These are phyloP conservation scores for Scaptomyza polygonia DNA, from an alignment of 2,888 invertebrate genomes.

Conservation along the genomic window DNA sequence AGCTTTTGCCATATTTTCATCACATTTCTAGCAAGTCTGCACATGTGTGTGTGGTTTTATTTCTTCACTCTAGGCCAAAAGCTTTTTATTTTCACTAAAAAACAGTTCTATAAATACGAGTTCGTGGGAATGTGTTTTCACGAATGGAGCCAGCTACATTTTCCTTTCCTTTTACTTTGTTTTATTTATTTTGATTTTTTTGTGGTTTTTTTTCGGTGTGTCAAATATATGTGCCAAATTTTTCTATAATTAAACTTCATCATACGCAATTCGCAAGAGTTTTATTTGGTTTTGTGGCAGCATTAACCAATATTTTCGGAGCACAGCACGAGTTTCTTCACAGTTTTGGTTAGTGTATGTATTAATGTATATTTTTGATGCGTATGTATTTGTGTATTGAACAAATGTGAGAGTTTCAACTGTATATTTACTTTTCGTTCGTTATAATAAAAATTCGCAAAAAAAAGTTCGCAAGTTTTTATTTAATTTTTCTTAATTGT, in stretches of 20 bases:
- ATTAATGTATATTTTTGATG: conserved; percentile 12
- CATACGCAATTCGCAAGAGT: conserved; percentile 46
- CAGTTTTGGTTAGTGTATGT: conserved; percentile 5
- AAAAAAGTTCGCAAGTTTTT: conserved; percentile 25
- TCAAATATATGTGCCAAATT: conserved; percentile 69
- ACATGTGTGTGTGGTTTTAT: conserved; percentile 8
- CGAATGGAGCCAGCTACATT: conserved; percentile 64
- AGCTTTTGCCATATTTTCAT: conserved; percentile 11
- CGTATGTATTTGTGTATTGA: conserved; percentile 14
- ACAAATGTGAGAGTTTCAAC: conserved; percentile 4
- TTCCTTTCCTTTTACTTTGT: conserved; percentile 25
- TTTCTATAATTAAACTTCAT: conserved; percentile 70
- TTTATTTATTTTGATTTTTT: conserved; percentile 6
- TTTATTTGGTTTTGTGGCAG: conserved; percentile 18
- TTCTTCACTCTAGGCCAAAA: conserved; percentile 13
- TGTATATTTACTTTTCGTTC: conserved; percentile 77
- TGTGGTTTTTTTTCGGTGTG: conserved; percentile 21
- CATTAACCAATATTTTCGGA: conserved; percentile 61
- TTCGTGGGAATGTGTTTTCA: conserved; percentile 48
- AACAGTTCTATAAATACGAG: conserved; percentile 66
- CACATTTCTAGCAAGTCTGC: not conserved
- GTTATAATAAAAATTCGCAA: conserved; percentile 73
- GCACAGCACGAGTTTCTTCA: conserved; percentile 42
- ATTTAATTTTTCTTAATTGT: conserved; percentile 62
- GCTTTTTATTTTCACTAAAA: conserved; percentile 46